Base-by-base conservation (phyloP, 2,888 invertebrate species). In the Dromius quadrimaculatus region DNA sequence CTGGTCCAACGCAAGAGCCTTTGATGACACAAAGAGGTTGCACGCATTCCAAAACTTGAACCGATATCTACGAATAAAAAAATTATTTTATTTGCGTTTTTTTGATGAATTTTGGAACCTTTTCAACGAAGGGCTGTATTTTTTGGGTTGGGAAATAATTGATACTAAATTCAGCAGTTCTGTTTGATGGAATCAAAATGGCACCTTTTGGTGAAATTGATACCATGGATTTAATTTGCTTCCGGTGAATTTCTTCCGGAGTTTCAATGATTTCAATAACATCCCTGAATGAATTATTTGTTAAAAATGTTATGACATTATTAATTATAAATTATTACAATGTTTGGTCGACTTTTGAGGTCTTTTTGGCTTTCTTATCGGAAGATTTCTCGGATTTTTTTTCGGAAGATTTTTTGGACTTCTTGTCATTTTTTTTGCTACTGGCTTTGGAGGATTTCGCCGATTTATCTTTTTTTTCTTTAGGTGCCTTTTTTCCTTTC, bases 1-100 rank as follows among this genome's bases (percentile, higher is more conserved):
- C 83, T 41, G 85, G 80, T 8, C 84, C 85, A 6, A 85, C 79
- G 75, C 85, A 85, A 5, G 81, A 82, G n/a, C 85, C 87, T 69
- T 83, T 83, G 4, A 88, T 76, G 6, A 84, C 77, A 76, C 84
- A 85, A 43, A 88, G 76, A 0, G 87, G 85, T 73, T 84, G 81
- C n/a, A 82, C 78, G 19, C 80, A 77, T n/a, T 84, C 84, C 71
- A 85, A 83, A 59, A 83, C 81, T 78, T 85, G 83, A 71, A 84
- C 80, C 65, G 82, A 82, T 36, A 88, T 81, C 84, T 87, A 65
- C 11, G 74, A 88, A 81, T 84, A 87, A 66, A 13, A 75, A 74
- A 41, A 64, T 45, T 9, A 17, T 17, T 17, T 15, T 17, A 45
- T 45, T 28, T 28, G 4, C 4, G 28, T 8, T 8, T 28, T 38